Percentiles rank a stretch among this genome's conserved stretches.
phyloP scores from a whole-genome alignment of 2,888 invertebrate species.

The Ommatoiulus sabulosus region DNA sequence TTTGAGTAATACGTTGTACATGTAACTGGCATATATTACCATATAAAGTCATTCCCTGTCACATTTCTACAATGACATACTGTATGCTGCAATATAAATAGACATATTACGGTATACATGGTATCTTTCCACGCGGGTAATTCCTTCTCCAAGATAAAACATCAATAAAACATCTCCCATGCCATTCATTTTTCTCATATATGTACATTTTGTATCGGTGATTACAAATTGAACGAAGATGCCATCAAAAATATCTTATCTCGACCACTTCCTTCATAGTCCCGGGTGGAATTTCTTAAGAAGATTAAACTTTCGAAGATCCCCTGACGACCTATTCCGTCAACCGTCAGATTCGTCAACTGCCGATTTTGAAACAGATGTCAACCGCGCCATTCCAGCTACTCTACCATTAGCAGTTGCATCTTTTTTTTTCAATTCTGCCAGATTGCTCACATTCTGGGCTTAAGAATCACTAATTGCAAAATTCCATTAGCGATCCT shows the following conservation, averaged over 20 bases:
- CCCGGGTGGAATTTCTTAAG: not conserved
- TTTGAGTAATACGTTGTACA: too few relatives aligned
- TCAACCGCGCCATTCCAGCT: not conserved
- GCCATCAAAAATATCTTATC: not conserved
- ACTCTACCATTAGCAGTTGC: not conserved
- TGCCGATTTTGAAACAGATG: not conserved
- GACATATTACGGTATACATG: too few relatives aligned
- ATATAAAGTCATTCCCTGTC: too few relatives aligned
- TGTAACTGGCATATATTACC: too few relatives aligned
- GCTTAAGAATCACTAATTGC: not conserved
- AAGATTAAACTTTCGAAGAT: not conserved
- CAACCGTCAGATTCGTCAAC: not conserved
- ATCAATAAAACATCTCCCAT: too few relatives aligned
- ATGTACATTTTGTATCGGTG: not conserved
- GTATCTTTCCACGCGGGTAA: too few relatives aligned
- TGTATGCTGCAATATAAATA: too few relatives aligned
- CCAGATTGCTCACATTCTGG: not conserved
- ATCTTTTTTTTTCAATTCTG: not conserved
- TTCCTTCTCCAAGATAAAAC: too few relatives aligned
- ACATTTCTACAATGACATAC: too few relatives aligned
- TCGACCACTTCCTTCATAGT: not conserved
- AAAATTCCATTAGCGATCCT: constrained; percentile 1
- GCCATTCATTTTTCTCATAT: too few relatives aligned
- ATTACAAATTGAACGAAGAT: not conserved
- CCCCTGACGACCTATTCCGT: not conserved